Evolutionary conservation across 1,140 invertebrate genomes (phyloP), one percentile per base, ranked within the genome.

Genomic region (Drosophila serrata): DNA sequence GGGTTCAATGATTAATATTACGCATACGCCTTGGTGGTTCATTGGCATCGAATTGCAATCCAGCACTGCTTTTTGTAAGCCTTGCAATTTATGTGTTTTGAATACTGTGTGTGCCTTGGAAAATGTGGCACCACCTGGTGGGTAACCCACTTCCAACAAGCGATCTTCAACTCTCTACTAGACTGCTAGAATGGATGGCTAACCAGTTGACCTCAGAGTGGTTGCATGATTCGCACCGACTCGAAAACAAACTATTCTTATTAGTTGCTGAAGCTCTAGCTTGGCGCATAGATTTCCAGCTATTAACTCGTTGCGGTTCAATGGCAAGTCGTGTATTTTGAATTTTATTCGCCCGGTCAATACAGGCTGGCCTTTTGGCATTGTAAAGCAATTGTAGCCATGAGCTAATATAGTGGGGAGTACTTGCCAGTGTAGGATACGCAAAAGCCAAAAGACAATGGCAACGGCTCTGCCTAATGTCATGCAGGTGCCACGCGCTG

Each of bases 161-260:
- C 57, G 67, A 53, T 60, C 53, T 79, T 63, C 57, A 69, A 48
- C 68, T 75, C 70, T 79, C 48, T 15, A 6, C 9, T 4, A 24
- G 8, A 12, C 49, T 15, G 13, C 31, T 37, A 78, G 79, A 87
- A 82, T 39, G 63, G 53, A 77, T 63, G 69, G 56, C 79, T 73
- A 11, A 88, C 84, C 85, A 86, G 84, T 90, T 85, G 84, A 88
- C 84, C 84, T 88, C 84, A 81, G 70, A 78, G 75, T 62, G 69
- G 57, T 75, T 84, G 80, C 76, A 87, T 77, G 85, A 67, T 76
- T 74, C 67, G 73, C 63, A 69, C 31, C 57, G 84, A 51, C 31
- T 75, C 62, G 51, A 87, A 86, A 75, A 60, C 69, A 86, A 82
- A 78, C 39, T 73, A 75, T 87, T 87, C 84, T 87, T 88, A 79